phyloP scores from a whole-genome alignment of 2,888 invertebrate species.

The Incurvaria masculella region DNA sequence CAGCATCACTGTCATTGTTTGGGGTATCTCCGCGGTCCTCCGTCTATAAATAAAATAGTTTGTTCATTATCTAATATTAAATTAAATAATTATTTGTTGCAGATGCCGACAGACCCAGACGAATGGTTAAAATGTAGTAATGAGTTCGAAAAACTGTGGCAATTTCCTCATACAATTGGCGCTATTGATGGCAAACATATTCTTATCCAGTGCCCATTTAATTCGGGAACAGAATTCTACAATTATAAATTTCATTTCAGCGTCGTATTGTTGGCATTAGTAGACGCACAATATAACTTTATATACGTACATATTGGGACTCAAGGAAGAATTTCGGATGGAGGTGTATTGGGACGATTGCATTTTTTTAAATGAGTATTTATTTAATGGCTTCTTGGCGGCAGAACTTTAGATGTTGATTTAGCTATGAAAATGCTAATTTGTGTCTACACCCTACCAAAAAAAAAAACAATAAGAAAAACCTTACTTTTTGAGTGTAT shows the following conservation, averaged over 20 bases:
- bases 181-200: slow-evolving; percentile 25
- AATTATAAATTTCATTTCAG: slow-evolving; percentile 24
- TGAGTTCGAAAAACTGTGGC: slow-evolving; percentile 18
- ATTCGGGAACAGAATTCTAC: slow-evolving; percentile 21
- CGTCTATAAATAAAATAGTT: slow-evolving; percentile 2
- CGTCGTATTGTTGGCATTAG: slow-evolving; percentile 24
- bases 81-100: slow-evolving; percentile 9
- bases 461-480: no score
- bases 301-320: slow-evolving; percentile 23
- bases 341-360: slow-evolving; percentile 20
- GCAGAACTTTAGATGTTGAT: no score
- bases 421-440: no score
- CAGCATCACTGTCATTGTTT: neutral
- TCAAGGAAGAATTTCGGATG: slow-evolving; percentile 24
- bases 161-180: slow-evolving; percentile 21
- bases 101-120: slow-evolving; percentile 16
- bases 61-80: slow-evolving; percentile 3
- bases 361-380: neutral
- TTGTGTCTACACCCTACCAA: no score
- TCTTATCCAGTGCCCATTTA: slow-evolving; percentile 18
- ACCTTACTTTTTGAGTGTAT: no score
- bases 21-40: slow-evolving; percentile 2
- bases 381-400: no score
- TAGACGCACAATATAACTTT: slow-evolving; percentile 25
- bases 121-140: slow-evolving; percentile 17